A percentile compares a stretch with the other conserved stretches of the same genome.
phyloP scores from a whole-genome alignment of 2,797 vertebrate genomes.

The Thamnophis elegans region DNA sequence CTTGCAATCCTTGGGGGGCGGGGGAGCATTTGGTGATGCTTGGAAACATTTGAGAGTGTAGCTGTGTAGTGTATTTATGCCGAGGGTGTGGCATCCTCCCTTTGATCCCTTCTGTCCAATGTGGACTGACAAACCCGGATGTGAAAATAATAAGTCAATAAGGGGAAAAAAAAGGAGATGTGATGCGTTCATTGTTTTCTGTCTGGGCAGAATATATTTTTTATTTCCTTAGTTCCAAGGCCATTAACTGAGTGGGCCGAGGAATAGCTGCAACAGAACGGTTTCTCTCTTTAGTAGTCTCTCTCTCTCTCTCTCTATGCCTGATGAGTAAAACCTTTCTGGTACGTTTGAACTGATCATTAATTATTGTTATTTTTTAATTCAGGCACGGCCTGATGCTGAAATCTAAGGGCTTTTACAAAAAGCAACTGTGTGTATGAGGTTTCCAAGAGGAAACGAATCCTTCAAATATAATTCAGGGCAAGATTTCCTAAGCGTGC shows the following conservation, averaged over 20 bases:
- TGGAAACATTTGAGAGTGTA: background rate
- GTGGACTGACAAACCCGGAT: background rate
- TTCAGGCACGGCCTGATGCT: background rate
- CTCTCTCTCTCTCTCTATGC: background rate
- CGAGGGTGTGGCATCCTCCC: background rate
- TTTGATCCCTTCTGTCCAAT: no score
- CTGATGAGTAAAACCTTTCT: background rate
- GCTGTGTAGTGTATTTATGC: background rate
- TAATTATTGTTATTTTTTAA: background rate
- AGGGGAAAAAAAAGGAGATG: background rate
- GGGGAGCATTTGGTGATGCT: background rate
- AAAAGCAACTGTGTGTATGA: background rate
- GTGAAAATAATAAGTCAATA: no score
- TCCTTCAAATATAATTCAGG: background rate
- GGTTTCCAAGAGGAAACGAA: background rate
- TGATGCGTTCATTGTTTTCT: background rate
- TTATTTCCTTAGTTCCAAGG: background rate
- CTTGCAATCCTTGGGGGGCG: background rate
- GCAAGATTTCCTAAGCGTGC: background rate
- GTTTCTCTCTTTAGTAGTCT: background rate
- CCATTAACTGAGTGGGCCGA: no score
- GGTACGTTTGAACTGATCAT: background rate
- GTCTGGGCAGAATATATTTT: background rate
- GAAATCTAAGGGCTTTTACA: background rate
- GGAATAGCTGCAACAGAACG: background rate